Evolutionary conservation across 2,888 invertebrate genomes (phyloP), one percentile per base, ranked within the genome.

Genomic region (Xestobium rufovillosum): DNA sequence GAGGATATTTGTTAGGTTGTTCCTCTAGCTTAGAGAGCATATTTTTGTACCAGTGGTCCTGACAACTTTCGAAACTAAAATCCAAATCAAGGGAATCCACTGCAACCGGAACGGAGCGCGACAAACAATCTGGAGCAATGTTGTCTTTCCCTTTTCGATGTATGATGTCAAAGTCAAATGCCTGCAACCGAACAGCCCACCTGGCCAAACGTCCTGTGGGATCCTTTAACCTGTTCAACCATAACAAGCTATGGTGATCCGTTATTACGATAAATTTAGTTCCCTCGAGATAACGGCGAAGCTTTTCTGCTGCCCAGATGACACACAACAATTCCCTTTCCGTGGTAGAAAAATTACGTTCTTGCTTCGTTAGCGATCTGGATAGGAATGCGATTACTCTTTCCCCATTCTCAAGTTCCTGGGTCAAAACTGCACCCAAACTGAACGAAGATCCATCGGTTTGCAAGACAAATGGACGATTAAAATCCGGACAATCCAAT

Each of bases 401-500:
- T n/a, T n/a, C n/a, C n/a, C n/a, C n/a, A n/a, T n/a, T n/a, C n/a
- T n/a, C n/a, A n/a, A n/a, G n/a, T n/a, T n/a, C n/a, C n/a, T n/a
- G n/a, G n/a, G n/a, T n/a, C n/a, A n/a, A n/a, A n/a, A n/a, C 39
- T 11, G 39, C 16, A 6, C 36, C 39, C 4, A 38, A 19, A 8
- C 35, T 35, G 14, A 29, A 36, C 10, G 14, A 16, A 17, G 27
- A 27, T 10, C 35, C 39, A 3, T 39, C 39, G 23, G 28, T 39
- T 26, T 39, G 39, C 8, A 39, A 10, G 8, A 39, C 17, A 26
- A 39, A 39, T n/a, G 39, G 28, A 23, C 13, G 11, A 14, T 14
- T 13, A 15, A 38, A 38, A 17, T 38, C 34, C 12, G 38, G 38
- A 26, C 38, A 36, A 9, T 26, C 13, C n/a, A 38, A 16, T 16